phyloP scores from a whole-genome alignment of 2,797 vertebrate genomes.

The Pseudomugil tenellus region DNA sequence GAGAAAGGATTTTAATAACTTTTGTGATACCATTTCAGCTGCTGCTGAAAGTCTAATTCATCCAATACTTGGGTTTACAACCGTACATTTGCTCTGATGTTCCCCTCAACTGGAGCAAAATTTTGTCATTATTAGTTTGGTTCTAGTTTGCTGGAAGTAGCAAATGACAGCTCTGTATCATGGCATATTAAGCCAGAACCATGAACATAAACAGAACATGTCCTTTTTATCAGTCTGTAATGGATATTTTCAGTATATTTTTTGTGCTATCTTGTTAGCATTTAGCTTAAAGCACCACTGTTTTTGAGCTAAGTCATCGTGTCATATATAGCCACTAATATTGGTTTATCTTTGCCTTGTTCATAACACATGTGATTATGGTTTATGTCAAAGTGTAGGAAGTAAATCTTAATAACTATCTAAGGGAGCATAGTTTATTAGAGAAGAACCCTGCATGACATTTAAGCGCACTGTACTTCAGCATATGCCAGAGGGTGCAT shows the following conservation, averaged over 20 bases:
- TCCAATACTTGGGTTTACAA: too few relatives aligned
- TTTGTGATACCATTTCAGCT: background rate
- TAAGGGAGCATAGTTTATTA: conserved; percentile 26
- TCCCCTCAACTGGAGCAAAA: background rate
- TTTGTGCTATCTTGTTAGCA: background rate
- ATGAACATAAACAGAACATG: background rate
- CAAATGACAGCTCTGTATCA: background rate
- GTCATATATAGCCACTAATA: background rate
- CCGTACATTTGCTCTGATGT: background rate
- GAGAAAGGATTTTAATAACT: background rate
- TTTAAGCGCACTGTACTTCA: conserved; percentile 24
- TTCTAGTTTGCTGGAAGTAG: background rate
- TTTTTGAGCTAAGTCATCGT: background rate
- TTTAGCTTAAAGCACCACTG: conserved; percentile 1
- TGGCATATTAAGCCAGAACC: background rate
- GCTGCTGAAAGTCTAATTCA: too few relatives aligned
- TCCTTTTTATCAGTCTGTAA: background rate
- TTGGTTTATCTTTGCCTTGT: background rate
- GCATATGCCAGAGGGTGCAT: conserved; percentile 20
- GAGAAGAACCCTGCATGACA: conserved; percentile 17
- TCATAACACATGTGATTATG: conserved; percentile 1
- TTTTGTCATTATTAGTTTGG: background rate
- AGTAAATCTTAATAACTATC: background rate
- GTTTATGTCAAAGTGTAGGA: background rate
- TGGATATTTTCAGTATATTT: background rate